phyloP scores from a whole-genome alignment of 2,888 invertebrate genomes.

The Acronicta alni region DNA sequence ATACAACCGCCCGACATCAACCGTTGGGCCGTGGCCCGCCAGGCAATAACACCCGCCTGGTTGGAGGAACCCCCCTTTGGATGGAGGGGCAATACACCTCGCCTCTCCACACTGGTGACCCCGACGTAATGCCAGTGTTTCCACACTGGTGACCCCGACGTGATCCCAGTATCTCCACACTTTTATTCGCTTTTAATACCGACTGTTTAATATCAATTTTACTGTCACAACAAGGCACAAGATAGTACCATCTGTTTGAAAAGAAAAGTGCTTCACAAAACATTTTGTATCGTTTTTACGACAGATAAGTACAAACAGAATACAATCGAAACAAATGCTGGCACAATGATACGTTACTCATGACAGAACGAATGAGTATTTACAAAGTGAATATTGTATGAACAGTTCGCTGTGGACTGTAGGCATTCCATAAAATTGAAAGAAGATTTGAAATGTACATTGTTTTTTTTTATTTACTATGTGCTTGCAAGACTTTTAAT shows the following conservation, averaged over 20 bases:
- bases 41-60: too few relatives aligned
- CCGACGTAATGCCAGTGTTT: too few relatives aligned
- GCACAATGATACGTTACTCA: constrained; percentile 35
- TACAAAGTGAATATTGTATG: constrained; percentile 16
- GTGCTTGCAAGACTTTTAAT: background rate
- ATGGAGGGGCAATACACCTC: too few relatives aligned
- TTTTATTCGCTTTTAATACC: constrained; percentile 11
- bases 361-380: constrained; percentile 23
- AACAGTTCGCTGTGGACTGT: constrained; percentile 2
- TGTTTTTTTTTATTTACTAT: background rate
- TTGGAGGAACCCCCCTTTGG: too few relatives aligned
- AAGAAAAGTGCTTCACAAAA: constrained; percentile 29
- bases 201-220: constrained; percentile 2
- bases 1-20: too few relatives aligned
- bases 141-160: too few relatives aligned
- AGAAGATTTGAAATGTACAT: too few relatives aligned
- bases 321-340: constrained; percentile 39
- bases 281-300: constrained; percentile 34
- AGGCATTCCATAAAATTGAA: too few relatives aligned
- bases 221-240: constrained; percentile 1
- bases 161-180: too few relatives aligned
- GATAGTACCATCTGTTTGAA: constrained; percentile 37
- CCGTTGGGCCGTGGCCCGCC: too few relatives aligned
- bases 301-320: constrained; percentile 42
- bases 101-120: too few relatives aligned